Base-by-base conservation (phyloP, 2,888 invertebrate species). In the Teinopalpus imperialis region DNA sequence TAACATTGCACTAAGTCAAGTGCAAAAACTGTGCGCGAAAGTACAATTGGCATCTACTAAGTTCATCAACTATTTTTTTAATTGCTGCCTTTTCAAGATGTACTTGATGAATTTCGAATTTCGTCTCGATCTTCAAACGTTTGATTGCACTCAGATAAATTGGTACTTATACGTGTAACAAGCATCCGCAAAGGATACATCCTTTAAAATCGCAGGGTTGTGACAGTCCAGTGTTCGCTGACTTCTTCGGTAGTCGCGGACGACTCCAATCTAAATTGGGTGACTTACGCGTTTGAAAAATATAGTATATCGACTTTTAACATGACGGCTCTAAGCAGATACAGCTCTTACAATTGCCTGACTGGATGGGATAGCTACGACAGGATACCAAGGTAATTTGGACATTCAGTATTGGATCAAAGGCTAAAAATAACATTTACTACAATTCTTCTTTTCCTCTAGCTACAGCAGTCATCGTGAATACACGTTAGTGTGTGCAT, bases 281-380 rank as follows among this genome's bases (percentile, higher is more conserved):
- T n/a, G n/a, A n/a, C n/a, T n/a, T n/a, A n/a, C n/a, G n/a, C n/a
- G n/a, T n/a, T n/a, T n/a, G n/a, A n/a, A n/a, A n/a, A n/a, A n/a
- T n/a, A n/a, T n/a, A n/a, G n/a, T n/a, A n/a, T n/a, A n/a, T n/a
- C n/a, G n/a, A n/a, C n/a, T n/a, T n/a, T n/a, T n/a, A n/a, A n/a
- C 23, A 93, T 93, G 93, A 91, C 92, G 61, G 93, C 94, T 61
- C 63, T 80, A 36, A 95, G 94, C 89, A 92, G 95, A 88, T 95
- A 95, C 90, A 95, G 94, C 81, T 95, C 95, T 51, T 96, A 96
- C 87, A 96, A 95, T 87, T 96, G 96, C 82, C 91, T 96, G 70
- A 94, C 94, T 53, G 94, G 95, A 78, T 96, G 95, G 96, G 96
- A 96, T 88, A 96, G 95, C 81, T 96, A 96, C 87, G 96, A 96